phyloP scores from a whole-genome alignment of 2,113 vertebrate genomes.

The Solea senegalensis region DNA sequence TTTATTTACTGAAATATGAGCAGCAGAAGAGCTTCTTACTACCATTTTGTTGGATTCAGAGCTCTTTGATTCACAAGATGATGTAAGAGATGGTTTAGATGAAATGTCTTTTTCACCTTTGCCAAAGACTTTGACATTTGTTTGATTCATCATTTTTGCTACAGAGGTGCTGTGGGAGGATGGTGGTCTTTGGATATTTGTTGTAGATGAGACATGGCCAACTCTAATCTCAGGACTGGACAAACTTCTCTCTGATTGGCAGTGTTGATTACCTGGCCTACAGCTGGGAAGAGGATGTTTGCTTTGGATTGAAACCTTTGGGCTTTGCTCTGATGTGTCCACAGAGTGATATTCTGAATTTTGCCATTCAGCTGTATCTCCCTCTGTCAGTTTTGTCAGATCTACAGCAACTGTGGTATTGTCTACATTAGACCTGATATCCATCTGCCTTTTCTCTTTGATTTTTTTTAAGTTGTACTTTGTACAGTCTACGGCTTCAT shows the following conservation, averaged over 20 bases:
- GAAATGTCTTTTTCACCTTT: slow-evolving; percentile 74
- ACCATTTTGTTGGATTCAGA: neutral
- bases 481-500: slow-evolving; percentile 73
- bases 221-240: slow-evolving; percentile 23
- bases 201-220: slow-evolving; percentile 14
- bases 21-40: slow-evolving; percentile 17
- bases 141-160: slow-evolving; percentile 42
- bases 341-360: slow-evolving; percentile 23
- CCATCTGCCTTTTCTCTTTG: slow-evolving; percentile 55
- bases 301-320: neutral
- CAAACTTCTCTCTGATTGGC: slow-evolving; percentile 33
- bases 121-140: slow-evolving; percentile 58
- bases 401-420: slow-evolving; percentile 49
- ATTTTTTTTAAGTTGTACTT: slow-evolving; percentile 71
- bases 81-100: slow-evolving; percentile 29
- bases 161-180: neutral
- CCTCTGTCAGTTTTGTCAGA: slow-evolving; percentile 68
- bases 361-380: slow-evolving; percentile 55
- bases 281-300: slow-evolving; percentile 25
- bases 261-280: slow-evolving; percentile 15
- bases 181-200: slow-evolving; percentile 12
- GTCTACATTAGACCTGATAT: slow-evolving; percentile 7
- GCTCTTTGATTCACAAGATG: slow-evolving; percentile 22
- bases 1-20: slow-evolving; percentile 4
- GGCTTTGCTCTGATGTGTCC: slow-evolving; percentile 14